phyloP scores from a whole-genome alignment of 2,113 vertebrate genomes.

The Garra rufa region DNA sequence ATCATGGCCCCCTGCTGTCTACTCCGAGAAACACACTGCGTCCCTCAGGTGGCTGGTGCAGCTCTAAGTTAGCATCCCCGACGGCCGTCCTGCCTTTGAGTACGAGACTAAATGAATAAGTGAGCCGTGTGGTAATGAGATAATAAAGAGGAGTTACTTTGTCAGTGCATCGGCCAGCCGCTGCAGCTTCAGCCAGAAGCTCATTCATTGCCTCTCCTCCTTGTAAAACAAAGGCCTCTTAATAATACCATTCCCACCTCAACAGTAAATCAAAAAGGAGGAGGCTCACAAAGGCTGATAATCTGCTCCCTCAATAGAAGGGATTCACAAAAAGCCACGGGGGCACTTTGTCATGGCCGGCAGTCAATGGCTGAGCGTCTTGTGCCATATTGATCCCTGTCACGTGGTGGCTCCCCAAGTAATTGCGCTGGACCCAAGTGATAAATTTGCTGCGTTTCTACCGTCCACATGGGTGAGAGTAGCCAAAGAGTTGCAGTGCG shows the following conservation, averaged over 20 bases:
- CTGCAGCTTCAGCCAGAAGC: conserved; percentile 55
- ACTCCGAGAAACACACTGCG: not conserved
- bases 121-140: conserved; percentile 64
- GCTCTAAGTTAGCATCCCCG: conserved; percentile 32
- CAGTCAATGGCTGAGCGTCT: conserved; percentile 73
- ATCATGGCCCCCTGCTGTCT: conserved; percentile 73
- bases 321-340: conserved; percentile 55
- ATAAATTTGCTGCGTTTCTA: conserved; percentile 73
- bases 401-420: conserved; percentile 70
- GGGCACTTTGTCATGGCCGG: conserved; percentile 70
- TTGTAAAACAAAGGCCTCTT: conserved; percentile 74
- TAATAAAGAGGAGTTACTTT: conserved; percentile 63
- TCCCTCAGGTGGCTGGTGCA: not conserved
- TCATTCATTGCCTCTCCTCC: conserved; percentile 65
- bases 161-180: conserved; percentile 50
- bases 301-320: conserved; percentile 68
- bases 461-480: conserved; percentile 54
- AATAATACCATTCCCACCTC: conserved; percentile 68
- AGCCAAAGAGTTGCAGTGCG: conserved; percentile 35
- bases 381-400: conserved; percentile 78
- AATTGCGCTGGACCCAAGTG: conserved; percentile 72
- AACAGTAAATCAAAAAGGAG: conserved; percentile 76
- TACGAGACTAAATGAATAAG: conserved; percentile 53
- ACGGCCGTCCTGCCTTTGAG: conserved; percentile 27
- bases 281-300: conserved; percentile 68